Evolutionary conservation across 1,140 invertebrate species (phyloP), one percentile per base, ranked within the genome.

Genomic region (Trichogramma pretiosum): DNA sequence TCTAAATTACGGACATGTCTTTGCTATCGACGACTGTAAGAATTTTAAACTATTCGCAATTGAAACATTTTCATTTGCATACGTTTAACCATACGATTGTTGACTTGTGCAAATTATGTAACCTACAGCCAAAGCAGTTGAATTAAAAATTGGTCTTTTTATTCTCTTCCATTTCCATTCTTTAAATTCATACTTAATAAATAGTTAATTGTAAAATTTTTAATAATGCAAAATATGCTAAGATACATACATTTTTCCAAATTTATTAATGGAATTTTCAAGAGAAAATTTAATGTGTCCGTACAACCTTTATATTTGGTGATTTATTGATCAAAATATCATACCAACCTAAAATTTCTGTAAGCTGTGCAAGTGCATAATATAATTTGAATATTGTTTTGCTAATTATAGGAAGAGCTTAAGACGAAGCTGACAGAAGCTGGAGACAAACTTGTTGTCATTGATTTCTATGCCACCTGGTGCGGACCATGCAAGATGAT

Each of bases 401-500:
- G 55, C 56, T 56, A 51, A 56, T 74, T 74, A 7, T 57, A 87
- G 84, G 70, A 58, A 39, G 88, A 93, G 60, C 80, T 93, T 57
- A 70, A 84, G 47, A 64, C 60, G 19, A 80, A 85, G 67, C 71
- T 95, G 38, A 64, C 70, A 1, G 82, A 82, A 52, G 88, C 90
- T 30, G 89, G 87, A 13, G 73, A 78, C 14, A 88, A 86, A 60
- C 71, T 98, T 57, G 85, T 97, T 19, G 81, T 97, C 18, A 81
- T 98, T 45, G 91, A 96, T 63, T 90, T 93, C 67, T 84, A 80
- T 68, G 85, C 84, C 3, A 79, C 79, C 41, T 91, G 87, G 88
- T 90, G 87, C 71, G 93, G 92, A 1, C 94, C 94, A 10, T 98
- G 94, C 76, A 91, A 89, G 68, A 78, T 84, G 70, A 96, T 98